A percentile compares a stretch with the other conserved stretches of the same genome.
Conservation (phyloP, 2,113 vertebrate genomes). For the Podilymbus podiceps region DNA sequence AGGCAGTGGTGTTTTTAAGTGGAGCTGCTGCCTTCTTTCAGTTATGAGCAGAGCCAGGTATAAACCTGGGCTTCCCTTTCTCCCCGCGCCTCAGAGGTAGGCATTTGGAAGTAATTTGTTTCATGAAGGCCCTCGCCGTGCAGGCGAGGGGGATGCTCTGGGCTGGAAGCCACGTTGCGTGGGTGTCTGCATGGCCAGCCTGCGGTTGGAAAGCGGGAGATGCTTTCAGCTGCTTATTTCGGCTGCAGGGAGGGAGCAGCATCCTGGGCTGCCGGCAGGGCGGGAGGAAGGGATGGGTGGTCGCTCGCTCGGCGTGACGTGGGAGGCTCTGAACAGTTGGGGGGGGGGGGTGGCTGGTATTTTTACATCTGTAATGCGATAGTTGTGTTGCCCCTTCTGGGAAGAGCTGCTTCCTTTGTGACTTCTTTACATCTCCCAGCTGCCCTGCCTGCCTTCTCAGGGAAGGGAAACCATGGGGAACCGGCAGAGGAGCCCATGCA, state of each 20-base stretch:
- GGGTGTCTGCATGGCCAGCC: background rate
- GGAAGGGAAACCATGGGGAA: fast-evolving
- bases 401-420: background rate
- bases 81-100: background rate
- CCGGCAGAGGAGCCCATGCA: background rate
- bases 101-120: slow-evolving; percentile 51
- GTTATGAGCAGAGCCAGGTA: slow-evolving; percentile 36
- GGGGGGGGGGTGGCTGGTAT: background rate
- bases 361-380: background rate
- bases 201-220: background rate
- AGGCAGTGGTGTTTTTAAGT: slow-evolving; percentile 39
- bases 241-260: background rate
- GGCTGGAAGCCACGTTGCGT: background rate
- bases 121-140: background rate
- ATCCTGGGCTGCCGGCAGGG: background rate
- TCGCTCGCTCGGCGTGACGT: fast-evolving
- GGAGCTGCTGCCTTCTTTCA: slow-evolving; percentile 19
- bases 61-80: background rate
- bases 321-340: fast-evolving
- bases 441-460: background rate
- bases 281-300: fast-evolving
- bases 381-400: background rate
- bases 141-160: background rate
- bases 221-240: background rate
- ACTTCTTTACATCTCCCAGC: fast-evolving